Evolutionary conservation across 2,797 vertebrate species (phyloP).

Genomic region (Ceyx erithaca): DNA sequence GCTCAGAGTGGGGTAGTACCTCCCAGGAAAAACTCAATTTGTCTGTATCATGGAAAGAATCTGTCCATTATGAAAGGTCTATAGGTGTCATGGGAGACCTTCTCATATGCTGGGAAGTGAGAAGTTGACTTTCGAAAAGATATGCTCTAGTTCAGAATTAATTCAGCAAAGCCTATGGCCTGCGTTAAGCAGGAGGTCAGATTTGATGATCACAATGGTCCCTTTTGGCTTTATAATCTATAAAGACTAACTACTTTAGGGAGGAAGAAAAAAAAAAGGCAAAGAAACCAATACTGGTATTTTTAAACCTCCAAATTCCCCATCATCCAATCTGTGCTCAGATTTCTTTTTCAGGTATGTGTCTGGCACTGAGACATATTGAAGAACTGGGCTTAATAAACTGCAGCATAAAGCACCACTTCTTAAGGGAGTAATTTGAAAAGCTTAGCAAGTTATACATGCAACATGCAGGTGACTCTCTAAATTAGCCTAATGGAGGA

Average conservation of each 20-base stretch:
- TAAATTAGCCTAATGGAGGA: constrained; percentile 52
- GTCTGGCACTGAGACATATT: background rate
- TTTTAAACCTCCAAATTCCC: constrained; percentile 19
- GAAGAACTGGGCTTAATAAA: constrained; percentile 10
- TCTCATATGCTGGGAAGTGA: constrained; percentile 63
- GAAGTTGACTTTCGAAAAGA: constrained; percentile 72
- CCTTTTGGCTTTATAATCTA: constrained; percentile 57
- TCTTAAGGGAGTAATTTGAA: constrained; percentile 39
- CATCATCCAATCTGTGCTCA: background rate
- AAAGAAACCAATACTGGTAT: background rate
- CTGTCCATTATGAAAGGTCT: constrained; percentile 60
- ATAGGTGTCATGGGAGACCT: constrained; percentile 53
- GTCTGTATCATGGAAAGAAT: constrained; percentile 46
- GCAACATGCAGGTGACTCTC: constrained; percentile 15
- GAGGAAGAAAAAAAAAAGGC: background rate
- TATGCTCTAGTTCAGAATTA: constrained; percentile 67
- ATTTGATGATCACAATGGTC: constrained; percentile 36
- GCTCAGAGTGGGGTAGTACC: constrained; percentile 52
- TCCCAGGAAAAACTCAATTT: constrained; percentile 68
- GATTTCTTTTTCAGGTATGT: constrained; percentile 25
- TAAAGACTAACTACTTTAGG: constrained; percentile 36
- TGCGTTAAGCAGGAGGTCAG: constrained; percentile 66
- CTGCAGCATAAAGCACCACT: background rate
- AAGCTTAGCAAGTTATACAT: constrained; percentile 36
- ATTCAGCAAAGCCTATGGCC: constrained; percentile 47